Conservation (phyloP, 2,888 invertebrate species). For the Ectobius pallidus region DNA sequence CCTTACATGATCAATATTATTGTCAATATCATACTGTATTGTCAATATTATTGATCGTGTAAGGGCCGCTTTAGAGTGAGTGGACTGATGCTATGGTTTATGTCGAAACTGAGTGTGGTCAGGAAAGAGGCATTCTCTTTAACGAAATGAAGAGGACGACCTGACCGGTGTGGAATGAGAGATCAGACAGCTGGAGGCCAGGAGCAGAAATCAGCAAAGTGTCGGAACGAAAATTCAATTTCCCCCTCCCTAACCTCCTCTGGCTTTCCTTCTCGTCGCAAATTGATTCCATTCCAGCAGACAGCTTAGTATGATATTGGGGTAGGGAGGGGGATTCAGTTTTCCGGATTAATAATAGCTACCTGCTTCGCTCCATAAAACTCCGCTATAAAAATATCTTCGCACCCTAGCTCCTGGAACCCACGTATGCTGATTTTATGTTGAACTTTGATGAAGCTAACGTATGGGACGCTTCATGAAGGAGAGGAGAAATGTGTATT, state of each 20-base stretch:
- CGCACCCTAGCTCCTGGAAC: no score
- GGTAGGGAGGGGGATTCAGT: not conserved
- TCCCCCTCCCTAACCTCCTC: not conserved
- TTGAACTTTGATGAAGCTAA: no score
- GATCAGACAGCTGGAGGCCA: not conserved
- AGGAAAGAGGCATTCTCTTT: slow-evolving; percentile 5
- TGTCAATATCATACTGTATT: no score
- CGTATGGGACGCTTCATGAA: no score
- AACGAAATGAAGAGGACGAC: slow-evolving; percentile 8
- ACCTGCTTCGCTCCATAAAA: not conserved
- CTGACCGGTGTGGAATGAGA: not conserved
- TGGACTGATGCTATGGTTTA: no score
- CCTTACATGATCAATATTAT: no score
- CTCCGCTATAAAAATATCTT: no score
- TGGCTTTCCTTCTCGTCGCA: not conserved
- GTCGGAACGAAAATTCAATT: slow-evolving; percentile 19
- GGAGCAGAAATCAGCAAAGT: slow-evolving; percentile 9
- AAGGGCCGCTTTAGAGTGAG: no score
- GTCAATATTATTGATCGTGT: no score
- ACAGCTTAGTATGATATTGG: slow-evolving; percentile 7
- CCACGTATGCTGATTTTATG: no score
- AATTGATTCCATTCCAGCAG: slow-evolving; percentile 2
- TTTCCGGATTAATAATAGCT: not conserved
- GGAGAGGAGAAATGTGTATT: no score
- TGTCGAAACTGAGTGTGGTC: no score